Base-by-base conservation (phyloP, 2,888 invertebrate species). In the Protodeltote pygarga region DNA sequence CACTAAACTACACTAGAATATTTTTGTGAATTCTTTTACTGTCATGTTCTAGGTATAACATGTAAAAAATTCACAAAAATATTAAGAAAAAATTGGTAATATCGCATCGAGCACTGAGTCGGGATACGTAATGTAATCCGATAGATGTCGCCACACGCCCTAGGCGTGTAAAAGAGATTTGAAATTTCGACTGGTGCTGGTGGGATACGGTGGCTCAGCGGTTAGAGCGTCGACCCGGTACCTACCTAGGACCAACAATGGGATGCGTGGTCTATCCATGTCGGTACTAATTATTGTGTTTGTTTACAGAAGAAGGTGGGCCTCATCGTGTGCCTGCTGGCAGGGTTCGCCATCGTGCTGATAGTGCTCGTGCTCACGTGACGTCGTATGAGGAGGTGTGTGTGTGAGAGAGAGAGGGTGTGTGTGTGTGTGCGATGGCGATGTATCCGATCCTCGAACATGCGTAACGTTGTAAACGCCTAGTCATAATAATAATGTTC, bases 251-350 rank as follows among this genome's bases (percentile, higher is more conserved):
- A 1, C 2, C 3, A n/a, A 16, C 6, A 15, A 10, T 10, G 16
- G 19, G 14, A 13, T 8, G 14, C 3, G 8, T 6, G 2, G 6
- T 14, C 5, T 5, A 4, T 14, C 11, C 16, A 15, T 3, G 4
- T 9, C 1, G 1, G 2, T 9, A 4, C 11, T 16, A 13, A 16
- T 1, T n/a, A 5, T 6, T 10, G 8, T 31, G 11, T 51, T 44
- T 32, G 54, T 39, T 84, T 81, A 16, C 85, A 91, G 91, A 91
- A 90, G 77, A 88, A 87, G 57, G 25, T 83, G 39, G 79, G 88
- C 9, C 68, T 91, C 5, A 72, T 87, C 19, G 65, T 90, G 27
- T 90, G 90, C 64, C 48, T 91, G 33, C 74, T 71, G 49, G 74
- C 72, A 14, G 91, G 90, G 6, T 77, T 81, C 66, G 70, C 83